phyloP scores from a whole-genome alignment of 2,888 invertebrate species.

The Buathra laborator region DNA sequence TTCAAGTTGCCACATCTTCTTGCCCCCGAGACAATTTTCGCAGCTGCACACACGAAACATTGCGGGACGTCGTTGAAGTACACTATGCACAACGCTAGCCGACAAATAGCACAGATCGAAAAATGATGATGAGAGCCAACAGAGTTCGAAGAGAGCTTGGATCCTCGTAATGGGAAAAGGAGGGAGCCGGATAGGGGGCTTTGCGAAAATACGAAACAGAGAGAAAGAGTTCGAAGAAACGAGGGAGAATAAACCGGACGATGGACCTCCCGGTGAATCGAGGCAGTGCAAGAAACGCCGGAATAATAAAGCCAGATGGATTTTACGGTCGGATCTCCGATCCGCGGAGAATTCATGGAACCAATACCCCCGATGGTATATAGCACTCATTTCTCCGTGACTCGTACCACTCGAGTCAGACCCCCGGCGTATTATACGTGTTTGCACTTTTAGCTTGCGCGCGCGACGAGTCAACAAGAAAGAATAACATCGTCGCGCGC shows the following conservation, averaged over 20 bases:
- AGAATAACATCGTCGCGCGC: constrained; percentile 12
- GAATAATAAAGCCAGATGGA: constrained; percentile 32
- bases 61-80: neutral
- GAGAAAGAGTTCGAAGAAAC: neutral
- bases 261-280: constrained; percentile 49
- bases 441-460: constrained; percentile 2
- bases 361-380: constrained; percentile 16
- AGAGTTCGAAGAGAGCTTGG: neutral
- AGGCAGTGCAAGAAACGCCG: constrained; percentile 30
- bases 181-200: constrained; percentile 2
- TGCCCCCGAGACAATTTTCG: constrained; percentile 18
- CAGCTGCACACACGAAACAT: neutral
- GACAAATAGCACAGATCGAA: neutral
- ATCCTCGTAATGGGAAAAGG: constrained; percentile 25
- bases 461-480: constrained; percentile 5
- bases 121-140: neutral
- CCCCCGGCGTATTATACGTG: neutral
- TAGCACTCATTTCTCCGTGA: neutral
- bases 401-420: neutral
- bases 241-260: constrained; percentile 4
- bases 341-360: constrained; percentile 44
- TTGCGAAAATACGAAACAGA: constrained; percentile 23
- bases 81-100: neutral
- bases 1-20: neutral
- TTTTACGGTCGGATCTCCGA: neutral